phyloP scores from a whole-genome alignment of 2,888 invertebrate species.

The Asteroscopus sphinx region DNA sequence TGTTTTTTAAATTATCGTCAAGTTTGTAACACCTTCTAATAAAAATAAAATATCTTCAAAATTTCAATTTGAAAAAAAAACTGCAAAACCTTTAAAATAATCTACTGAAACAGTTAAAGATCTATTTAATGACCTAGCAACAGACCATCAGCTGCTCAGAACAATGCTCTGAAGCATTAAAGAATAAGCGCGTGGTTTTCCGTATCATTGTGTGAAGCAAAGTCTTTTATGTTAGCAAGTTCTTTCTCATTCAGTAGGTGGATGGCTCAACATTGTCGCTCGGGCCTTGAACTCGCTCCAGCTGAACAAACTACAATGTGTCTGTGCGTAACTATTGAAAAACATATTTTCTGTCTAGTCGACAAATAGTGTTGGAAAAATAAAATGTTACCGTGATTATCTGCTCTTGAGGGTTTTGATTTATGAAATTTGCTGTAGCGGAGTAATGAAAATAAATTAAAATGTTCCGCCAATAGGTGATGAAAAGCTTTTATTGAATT shows the following conservation, averaged over 20 bases:
- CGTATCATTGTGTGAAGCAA: slow-evolving; percentile 45
- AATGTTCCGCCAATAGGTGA: neutral
- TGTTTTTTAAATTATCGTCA: too few species aligned
- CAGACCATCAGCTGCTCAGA: slow-evolving; percentile 15
- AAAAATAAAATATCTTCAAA: too few species aligned
- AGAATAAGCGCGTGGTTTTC: slow-evolving; percentile 31
- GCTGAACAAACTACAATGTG: slow-evolving; percentile 75
- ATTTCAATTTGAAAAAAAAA: too few species aligned
- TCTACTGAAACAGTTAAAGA: slow-evolving; percentile 1
- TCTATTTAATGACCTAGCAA: slow-evolving; percentile 18
- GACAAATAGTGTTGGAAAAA: slow-evolving; percentile 46
- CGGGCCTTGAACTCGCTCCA: slow-evolving; percentile 84
- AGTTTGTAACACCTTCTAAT: too few species aligned
- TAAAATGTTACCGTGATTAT: slow-evolving; percentile 40
- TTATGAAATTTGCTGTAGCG: slow-evolving; percentile 3
- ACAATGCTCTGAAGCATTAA: slow-evolving; percentile 23
- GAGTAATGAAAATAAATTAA: neutral
- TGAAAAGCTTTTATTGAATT: neutral
- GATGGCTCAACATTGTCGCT: slow-evolving; percentile 68
- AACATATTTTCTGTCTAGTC: slow-evolving; percentile 61
- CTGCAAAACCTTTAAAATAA: neutral
- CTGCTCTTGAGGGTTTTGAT: slow-evolving; percentile 8
- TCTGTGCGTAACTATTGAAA: slow-evolving; percentile 60
- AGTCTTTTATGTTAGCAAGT: slow-evolving; percentile 61
- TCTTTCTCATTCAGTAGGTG: slow-evolving; percentile 64